Evolutionary conservation across 2,113 vertebrate species (phyloP), one percentile per base, ranked within the genome.

Genomic region (Falco punctatus): DNA sequence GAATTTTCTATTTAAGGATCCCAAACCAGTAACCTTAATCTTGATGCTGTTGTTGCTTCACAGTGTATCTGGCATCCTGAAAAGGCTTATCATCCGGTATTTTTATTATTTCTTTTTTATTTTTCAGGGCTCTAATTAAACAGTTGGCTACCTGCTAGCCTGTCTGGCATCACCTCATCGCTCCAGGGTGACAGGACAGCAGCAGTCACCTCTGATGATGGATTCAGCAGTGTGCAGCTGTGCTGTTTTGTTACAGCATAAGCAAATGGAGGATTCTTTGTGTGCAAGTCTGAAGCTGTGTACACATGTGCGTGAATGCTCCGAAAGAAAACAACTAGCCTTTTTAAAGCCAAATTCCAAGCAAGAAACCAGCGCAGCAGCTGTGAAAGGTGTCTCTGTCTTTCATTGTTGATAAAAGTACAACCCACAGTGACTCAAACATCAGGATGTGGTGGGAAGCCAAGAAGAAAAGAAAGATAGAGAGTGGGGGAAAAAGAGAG

Each of bases 291-390:
- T 77, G 52, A 69, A 73, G 70, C 73, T 87, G 72, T 48, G 69
- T 48, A 69, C 33, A 78, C 55, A 59, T 14, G 26, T 82, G 83
- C 1, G 1, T 48, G 58, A 96, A 38, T 69, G 49, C 90, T 90
- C 80, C 82, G 91, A 92, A 96, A 91, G 74, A 84, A 96, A 97
- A 87, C 90, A 93, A 27, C 44, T 52, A 19, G 44, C 59, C 64
- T 91, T 88, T 81, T n/a, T 28, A 83, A 92, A 93, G 89, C 64
- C 64, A 86, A 91, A 96, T 95, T 91, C 95, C 81, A 35, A 88
- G 83, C 14, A 62, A 90, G 71, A 66, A 94, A 91, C 0, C 19
- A 83, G 75, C 79, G 94, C 79, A 32, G 91, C 94, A 96, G 86
- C 92, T 96, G 86, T 91, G 88, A 94, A 96, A 38, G 46, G 49